Conservation (phyloP, 1,140 invertebrate species). For the Eufriesea mexicana region DNA sequence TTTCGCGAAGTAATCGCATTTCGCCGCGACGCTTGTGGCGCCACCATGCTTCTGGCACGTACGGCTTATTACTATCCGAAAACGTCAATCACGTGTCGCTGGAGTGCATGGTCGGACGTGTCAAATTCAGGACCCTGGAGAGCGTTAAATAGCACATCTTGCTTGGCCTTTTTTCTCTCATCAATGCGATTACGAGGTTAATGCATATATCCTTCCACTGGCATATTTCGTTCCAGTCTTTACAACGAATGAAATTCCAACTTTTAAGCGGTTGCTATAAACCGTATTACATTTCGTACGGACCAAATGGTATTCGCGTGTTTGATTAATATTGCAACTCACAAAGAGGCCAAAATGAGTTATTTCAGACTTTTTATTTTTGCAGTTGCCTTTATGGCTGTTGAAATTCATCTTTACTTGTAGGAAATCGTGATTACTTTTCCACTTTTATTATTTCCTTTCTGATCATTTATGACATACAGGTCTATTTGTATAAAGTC, state of each 20-base stretch:
- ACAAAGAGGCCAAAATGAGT: too few species aligned
- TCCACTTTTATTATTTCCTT: too few species aligned
- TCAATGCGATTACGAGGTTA: neutral
- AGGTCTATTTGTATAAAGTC: too few species aligned
- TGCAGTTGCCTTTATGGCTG: too few species aligned
- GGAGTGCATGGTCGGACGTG: conserved; percentile 19
- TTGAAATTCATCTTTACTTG: too few species aligned
- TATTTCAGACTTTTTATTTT: too few species aligned
- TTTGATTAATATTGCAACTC: too few species aligned
- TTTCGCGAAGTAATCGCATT: conserved; percentile 37
- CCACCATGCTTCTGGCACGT: conserved; percentile 5
- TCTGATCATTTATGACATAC: too few species aligned
- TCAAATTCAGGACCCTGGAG: neutral
- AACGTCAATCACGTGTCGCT: conserved; percentile 41
- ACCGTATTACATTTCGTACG: too few species aligned
- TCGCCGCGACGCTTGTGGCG: neutral
- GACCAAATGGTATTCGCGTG: too few species aligned
- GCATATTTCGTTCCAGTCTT: neutral
- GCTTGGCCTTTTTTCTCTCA: neutral
- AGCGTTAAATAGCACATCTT: conserved; percentile 2
- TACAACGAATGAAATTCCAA: neutral
- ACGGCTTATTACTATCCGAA: conserved; percentile 43
- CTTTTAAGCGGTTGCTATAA: neutral
- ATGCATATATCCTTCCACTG: neutral
- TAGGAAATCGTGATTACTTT: too few species aligned